These are phyloP conservation scores for Conomelus anceps DNA, from an alignment of 2,888 invertebrate species.

Conservation along the genomic window DNA sequence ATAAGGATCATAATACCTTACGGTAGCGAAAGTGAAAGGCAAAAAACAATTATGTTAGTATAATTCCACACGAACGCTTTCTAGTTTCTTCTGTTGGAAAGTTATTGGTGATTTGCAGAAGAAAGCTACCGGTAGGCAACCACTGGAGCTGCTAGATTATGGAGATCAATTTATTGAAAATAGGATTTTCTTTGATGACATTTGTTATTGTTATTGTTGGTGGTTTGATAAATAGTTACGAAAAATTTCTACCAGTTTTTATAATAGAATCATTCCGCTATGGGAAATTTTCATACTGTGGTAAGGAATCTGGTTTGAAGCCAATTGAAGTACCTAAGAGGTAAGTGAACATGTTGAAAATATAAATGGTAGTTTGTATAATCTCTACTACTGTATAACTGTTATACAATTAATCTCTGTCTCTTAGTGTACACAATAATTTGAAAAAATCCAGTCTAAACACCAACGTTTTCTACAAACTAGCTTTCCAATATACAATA, in stretches of 20 bases:
- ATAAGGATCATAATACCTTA: not conserved
- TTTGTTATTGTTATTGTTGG: conserved; percentile 48
- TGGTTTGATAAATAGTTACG: conserved; percentile 56
- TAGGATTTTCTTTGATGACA: conserved; percentile 36
- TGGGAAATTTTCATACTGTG: conserved; percentile 62
- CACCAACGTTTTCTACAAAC: no score
- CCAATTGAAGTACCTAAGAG: conserved; percentile 65
- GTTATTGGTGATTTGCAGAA: not conserved
- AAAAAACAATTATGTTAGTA: not conserved
- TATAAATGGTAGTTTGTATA: conserved; percentile 13
- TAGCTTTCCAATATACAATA: no score
- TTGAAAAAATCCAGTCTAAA: no score
- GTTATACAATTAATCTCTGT: no score
- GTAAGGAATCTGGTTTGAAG: conserved; percentile 41
- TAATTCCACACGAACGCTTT: not conserved
- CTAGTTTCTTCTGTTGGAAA: not conserved
- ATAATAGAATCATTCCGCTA: conserved; percentile 61
- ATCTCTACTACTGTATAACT: not conserved
- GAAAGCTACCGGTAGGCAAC: not conserved
- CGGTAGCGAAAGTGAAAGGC: not conserved
- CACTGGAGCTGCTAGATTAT: conserved; percentile 23
- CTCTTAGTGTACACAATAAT: no score
- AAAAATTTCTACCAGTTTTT: conserved; percentile 57
- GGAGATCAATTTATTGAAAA: conserved; percentile 38
- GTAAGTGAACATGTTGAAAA: conserved; percentile 32